phyloP scores from a whole-genome alignment of 2,113 vertebrate genomes.

The Perca fluviatilis region DNA sequence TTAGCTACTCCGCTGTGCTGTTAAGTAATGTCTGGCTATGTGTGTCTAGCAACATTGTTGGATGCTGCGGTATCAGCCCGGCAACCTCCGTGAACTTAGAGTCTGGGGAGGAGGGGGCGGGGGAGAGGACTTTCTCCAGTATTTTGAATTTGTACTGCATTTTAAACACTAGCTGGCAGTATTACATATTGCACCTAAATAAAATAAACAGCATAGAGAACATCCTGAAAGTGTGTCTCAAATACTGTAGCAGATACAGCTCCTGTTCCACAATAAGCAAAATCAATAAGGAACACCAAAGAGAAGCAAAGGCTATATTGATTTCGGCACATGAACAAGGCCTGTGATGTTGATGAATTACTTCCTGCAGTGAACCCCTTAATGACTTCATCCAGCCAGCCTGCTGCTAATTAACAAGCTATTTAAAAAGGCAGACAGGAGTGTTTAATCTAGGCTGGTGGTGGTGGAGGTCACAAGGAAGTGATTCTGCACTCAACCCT shows the following conservation, averaged over 20 bases:
- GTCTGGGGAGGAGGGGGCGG: no score
- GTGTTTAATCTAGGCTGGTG: slow-evolving; percentile 40
- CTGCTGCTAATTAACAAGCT: slow-evolving; percentile 66
- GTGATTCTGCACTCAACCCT: slow-evolving; percentile 46
- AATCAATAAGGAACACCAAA: slow-evolving; percentile 14
- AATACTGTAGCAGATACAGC: neutral
- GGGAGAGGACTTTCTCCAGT: no score
- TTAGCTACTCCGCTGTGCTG: no score
- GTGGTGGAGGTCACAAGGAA: slow-evolving; percentile 52
- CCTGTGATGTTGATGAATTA: slow-evolving; percentile 56
- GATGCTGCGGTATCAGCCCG: no score
- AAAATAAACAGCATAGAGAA: neutral
- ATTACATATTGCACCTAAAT: neutral
- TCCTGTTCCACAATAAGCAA: slow-evolving; percentile 13
- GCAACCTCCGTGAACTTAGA: no score
- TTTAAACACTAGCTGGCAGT: no score
- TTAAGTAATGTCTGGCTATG: no score
- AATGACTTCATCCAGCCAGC: slow-evolving; percentile 54
- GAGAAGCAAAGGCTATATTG: slow-evolving; percentile 33
- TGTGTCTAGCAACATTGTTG: no score
- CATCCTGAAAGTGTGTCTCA: neutral
- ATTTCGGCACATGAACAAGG: slow-evolving; percentile 42
- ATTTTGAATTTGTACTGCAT: no score
- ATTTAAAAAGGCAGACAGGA: slow-evolving; percentile 38
- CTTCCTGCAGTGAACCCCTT: slow-evolving; percentile 36